Base-by-base conservation (phyloP, 2,113 vertebrate genomes). In the Echinops telfairi region DNA sequence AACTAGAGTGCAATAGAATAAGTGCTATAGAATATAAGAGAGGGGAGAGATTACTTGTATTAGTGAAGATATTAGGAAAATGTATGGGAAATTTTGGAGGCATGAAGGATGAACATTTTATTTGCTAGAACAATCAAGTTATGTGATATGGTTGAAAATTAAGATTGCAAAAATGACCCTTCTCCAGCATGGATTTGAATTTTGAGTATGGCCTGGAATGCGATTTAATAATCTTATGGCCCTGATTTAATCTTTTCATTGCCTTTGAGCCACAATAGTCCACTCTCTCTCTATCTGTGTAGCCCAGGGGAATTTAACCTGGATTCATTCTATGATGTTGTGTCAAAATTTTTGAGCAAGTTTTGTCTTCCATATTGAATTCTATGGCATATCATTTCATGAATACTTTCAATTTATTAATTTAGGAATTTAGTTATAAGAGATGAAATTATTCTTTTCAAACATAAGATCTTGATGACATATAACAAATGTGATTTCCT, bases 401-500 rank as follows among this genome's bases (percentile, higher is more conserved):
- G 47, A 53, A 53, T 14, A 53, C 47, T 53, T 53, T 62, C 60
- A 62, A 62, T 53, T 53, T 53, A 62, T 89, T 94, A 75, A 83
- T 23, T 87, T 89, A 94, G 70, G 27, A 31, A 68, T 79, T 93
- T 95, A 23, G 23, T 90, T 90, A 17, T 94, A 79, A 94, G 91
- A 94, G 57, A 27, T 75, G 33, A 23, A 64, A 12, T 36, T 79
- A 53, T 87, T 2, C 22, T 80, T 94, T 86, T 31, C 88, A 79
- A 90, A 66, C 36, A 62, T 53, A 53, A 25, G 36, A 19, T 17
- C 29, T 94, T 88, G 25, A 23, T 23, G n/a, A 53, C 47, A 77
- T 88, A 43, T 82, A 77, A 85, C 47, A 90, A 73, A 81, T 71
- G 85, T 27, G 77, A 14, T 83, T 93, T 85, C 90, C 82, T 73